These are phyloP conservation scores for Bradysia coprophila DNA, from an alignment of 1,140 invertebrate genomes.

Conservation along the genomic window DNA sequence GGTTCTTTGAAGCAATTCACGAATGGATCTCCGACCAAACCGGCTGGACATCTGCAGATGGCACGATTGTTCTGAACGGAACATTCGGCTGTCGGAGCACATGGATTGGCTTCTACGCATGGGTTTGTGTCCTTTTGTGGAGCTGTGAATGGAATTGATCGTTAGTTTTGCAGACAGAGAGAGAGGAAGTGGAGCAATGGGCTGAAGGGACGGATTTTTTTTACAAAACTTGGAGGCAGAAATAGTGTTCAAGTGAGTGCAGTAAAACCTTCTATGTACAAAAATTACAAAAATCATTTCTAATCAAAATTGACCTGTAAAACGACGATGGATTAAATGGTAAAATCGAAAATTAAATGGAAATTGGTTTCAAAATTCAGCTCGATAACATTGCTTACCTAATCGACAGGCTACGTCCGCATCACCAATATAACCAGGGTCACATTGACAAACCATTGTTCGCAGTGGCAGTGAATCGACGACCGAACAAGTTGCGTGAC, in stretches of 20 bases:
- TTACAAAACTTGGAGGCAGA: no score
- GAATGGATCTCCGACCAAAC: constrained; percentile 60
- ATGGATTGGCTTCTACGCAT: constrained; percentile 51
- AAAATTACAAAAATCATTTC: no score
- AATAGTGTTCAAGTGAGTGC: no score
- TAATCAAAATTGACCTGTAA: no score
- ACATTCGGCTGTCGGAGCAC: constrained; percentile 63
- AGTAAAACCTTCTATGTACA: no score
- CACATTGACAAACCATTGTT: constrained; percentile 72
- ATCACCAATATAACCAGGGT: constrained; percentile 61
- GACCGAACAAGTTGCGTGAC: constrained; percentile 58
- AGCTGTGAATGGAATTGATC: not conserved
- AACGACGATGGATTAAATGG: no score
- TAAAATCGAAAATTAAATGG: no score
- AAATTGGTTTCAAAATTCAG: no score
- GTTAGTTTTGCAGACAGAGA: no score
- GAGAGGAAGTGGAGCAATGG: no score
- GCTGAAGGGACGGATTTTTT: no score
- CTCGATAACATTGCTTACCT: constrained; percentile 46
- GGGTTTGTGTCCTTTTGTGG: constrained; percentile 33
- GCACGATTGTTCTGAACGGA: constrained; percentile 53
- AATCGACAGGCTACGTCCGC: constrained; percentile 60
- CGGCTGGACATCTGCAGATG: constrained; percentile 53
- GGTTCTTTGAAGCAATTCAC: constrained; percentile 50
- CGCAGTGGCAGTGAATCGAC: constrained; percentile 68